A percentile compares a stretch with the other conserved stretches of the same genome.
Evolutionary conservation across 1,140 invertebrate species (phyloP).

Genomic region (Drosophila nikananu): DNA sequence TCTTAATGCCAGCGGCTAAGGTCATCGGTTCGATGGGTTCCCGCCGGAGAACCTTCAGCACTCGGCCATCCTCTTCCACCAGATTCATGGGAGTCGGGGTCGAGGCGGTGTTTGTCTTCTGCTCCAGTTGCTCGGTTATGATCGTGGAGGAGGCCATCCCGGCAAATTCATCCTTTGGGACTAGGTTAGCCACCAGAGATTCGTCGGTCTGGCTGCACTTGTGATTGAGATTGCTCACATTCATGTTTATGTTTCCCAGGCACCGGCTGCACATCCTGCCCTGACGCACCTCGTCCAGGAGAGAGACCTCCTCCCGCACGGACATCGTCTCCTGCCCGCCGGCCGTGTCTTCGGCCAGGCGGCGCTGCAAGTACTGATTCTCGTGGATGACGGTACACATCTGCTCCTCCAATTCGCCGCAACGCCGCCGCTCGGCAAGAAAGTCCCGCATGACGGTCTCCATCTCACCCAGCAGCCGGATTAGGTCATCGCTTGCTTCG

Average conservation of each 20-base stretch:
- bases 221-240: too few species aligned
- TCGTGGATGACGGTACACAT: constrained; percentile 91
- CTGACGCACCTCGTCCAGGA: constrained; percentile 93
- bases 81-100: constrained; percentile 29
- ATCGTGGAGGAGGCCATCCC: neutral
- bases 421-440: constrained; percentile 90
- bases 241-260: constrained; percentile 86
- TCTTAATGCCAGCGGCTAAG: constrained; percentile 87
- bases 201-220: too few species aligned
- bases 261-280: constrained; percentile 92
- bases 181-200: too few species aligned
- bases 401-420: constrained; percentile 92
- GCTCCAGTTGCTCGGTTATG: neutral
- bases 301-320: constrained; percentile 92
- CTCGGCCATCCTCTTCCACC: too few species aligned
- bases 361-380: constrained; percentile 92
- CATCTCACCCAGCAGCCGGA: constrained; percentile 89
- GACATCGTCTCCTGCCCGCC: constrained; percentile 91
- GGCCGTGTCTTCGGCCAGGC: constrained; percentile 88
- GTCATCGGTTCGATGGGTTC: constrained; percentile 89
- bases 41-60: constrained; percentile 81
- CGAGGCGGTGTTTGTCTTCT: too few species aligned
- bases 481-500: constrained; percentile 88
- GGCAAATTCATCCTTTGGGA: too few species aligned
- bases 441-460: constrained; percentile 89